A percentile compares a stretch with the other conserved stretches of the same genome.
phyloP scores from a whole-genome alignment of 2,113 vertebrate genomes.

The Polypterus senegalus region DNA sequence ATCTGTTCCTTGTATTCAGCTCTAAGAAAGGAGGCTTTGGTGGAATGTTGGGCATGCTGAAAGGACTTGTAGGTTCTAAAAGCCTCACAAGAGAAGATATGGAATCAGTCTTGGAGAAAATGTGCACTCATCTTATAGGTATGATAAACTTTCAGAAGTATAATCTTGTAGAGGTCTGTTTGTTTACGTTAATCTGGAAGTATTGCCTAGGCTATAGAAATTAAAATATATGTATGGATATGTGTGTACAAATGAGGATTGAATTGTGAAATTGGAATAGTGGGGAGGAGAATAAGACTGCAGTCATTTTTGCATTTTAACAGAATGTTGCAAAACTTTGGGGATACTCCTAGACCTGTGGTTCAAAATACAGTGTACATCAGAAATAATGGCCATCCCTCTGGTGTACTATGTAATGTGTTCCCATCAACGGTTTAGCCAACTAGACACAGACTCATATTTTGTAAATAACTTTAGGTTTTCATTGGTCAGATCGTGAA shows the following conservation, averaged over 20 bases:
- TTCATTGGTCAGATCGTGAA: no score
- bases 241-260: background rate
- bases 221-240: background rate
- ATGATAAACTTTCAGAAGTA: background rate
- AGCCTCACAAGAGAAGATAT: constrained; percentile 76
- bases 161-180: background rate
- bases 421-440: no score
- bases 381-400: no score
- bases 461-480: no score
- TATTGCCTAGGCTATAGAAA: background rate
- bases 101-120: constrained; percentile 88
- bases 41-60: constrained; percentile 95
- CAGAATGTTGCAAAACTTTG: no score
- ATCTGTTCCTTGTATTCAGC: constrained; percentile 32
- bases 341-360: no score
- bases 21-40: constrained; percentile 69
- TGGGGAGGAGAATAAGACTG: background rate
- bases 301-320: no score
- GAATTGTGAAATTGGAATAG: background rate
- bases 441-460: no score
- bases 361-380: no score
- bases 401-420: no score
- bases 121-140: constrained; percentile 95
- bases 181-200: background rate
- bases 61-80: constrained; percentile 91